Evolutionary conservation across 2,113 vertebrate species (phyloP).

Genomic region (Paramormyrops kingsleyae): DNA sequence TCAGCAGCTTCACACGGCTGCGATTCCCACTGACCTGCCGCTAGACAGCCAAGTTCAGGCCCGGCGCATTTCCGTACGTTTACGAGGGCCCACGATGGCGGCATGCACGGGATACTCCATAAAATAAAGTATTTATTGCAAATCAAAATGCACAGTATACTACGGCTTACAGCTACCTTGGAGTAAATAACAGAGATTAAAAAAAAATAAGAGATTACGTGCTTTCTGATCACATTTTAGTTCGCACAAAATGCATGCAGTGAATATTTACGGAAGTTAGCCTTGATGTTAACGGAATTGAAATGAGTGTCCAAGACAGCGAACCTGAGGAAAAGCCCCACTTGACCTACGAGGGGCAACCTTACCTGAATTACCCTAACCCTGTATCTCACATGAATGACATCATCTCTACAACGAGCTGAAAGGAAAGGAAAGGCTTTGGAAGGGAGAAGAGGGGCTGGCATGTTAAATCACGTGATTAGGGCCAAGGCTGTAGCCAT

Average conservation of each 20-base stretch:
- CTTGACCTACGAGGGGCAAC: neutral
- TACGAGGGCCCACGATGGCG: neutral
- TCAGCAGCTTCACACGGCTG: constrained; percentile 58
- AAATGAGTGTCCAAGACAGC: neutral
- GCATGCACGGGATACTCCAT: neutral
- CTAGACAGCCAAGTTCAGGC: constrained; percentile 41
- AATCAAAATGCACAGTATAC: neutral
- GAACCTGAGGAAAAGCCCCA: neutral
- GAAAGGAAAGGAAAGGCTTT: neutral
- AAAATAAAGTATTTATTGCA: neutral
- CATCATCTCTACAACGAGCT: neutral
- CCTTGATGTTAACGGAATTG: neutral
- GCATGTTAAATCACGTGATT: neutral
- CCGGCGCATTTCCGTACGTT: neutral
- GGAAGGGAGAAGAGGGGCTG: neutral
- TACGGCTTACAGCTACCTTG: neutral
- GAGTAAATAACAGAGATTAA: neutral
- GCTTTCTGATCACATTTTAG: neutral
- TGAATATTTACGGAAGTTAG: neutral
- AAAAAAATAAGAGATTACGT: neutral
- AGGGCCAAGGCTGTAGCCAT: neutral
- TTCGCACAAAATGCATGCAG: neutral
- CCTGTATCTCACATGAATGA: neutral
- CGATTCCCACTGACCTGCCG: constrained; percentile 49
- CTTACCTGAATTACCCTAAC: neutral